Percentiles rank a stretch among this genome's conserved stretches.
phyloP scores from a whole-genome alignment of 2,797 vertebrate genomes.

The Adrianichthys oophorus region DNA sequence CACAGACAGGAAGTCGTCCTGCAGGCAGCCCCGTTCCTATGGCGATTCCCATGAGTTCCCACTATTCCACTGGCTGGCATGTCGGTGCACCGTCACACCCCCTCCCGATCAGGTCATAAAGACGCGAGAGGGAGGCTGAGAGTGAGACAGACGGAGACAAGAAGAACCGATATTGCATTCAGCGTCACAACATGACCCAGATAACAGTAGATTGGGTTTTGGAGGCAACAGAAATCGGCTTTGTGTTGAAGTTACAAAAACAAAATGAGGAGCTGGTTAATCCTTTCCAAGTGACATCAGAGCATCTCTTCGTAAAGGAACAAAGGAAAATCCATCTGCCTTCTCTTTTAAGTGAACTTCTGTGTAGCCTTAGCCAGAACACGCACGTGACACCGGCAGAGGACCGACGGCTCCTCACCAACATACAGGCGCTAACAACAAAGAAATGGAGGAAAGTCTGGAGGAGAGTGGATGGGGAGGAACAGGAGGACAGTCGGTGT shows the following conservation, averaged over 20 bases:
- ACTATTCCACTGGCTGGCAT: constrained; percentile 76
- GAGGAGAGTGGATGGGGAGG: constrained; percentile 17
- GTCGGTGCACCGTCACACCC: constrained; percentile 66
- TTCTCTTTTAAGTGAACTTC: constrained; percentile 67
- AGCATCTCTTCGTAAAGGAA: constrained; percentile 69
- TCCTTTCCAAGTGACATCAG: constrained; percentile 72
- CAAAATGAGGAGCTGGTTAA: constrained; percentile 67
- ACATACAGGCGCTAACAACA: constrained; percentile 55
- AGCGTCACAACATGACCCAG: constrained; percentile 67
- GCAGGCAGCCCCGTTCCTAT: constrained; percentile 71
- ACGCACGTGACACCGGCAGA: constrained; percentile 73
- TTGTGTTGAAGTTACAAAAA: constrained; percentile 64
- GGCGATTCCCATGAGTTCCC: constrained; percentile 80
- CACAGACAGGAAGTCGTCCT: constrained; percentile 77
- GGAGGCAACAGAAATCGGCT: constrained; percentile 60
- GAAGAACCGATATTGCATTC: constrained; percentile 71
- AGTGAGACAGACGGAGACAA: constrained; percentile 38
- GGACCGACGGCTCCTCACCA: constrained; percentile 73
- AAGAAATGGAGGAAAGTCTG: constrained; percentile 14
- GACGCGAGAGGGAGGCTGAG: constrained; percentile 40
- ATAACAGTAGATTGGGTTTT: constrained; percentile 70
- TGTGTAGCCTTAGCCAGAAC: constrained; percentile 76
- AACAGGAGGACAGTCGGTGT: constrained; percentile 38
- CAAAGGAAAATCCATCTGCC: constrained; percentile 70
- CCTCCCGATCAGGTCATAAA: constrained; percentile 61